Base-by-base conservation (phyloP, 1,140 invertebrate species). In the Physella acuta region DNA sequence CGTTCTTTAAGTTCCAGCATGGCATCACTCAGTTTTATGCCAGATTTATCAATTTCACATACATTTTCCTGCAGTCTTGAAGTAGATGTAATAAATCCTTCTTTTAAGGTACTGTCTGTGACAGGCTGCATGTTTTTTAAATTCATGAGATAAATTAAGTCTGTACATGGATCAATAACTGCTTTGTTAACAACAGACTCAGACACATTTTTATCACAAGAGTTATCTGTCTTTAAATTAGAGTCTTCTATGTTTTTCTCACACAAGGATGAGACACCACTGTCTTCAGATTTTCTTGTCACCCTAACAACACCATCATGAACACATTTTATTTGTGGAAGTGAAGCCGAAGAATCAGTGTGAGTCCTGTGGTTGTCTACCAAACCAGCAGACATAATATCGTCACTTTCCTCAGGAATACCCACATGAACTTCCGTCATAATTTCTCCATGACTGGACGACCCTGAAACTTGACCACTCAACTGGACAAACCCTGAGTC, bases 221-320 rank as follows among this genome's bases (percentile, higher is more conserved):
- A n/a, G n/a, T n/a, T n/a, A n/a, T n/a, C n/a, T n/a, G n/a, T n/a
- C n/a, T n/a, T n/a, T n/a, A n/a, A n/a, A 44, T 8, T 44, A 30
- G 20, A 26, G 3, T 51, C 62, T 28, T 51, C 44, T 16, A 30
- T 30, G 26, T 55, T 67, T 39, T 67, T 56, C 51, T 67, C 52
- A 44, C 26, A 14, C 55, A 39, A 1, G 11, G 52, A 67, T 24
- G 64, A 67, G 20, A 67, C 39, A 16, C 64, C 64, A 56, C 64
- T 67, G 64, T 67, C 64, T 56, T 55, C 64, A 36, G 64, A 67
- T 39, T 67, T 67, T 14, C 30, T 67, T 37, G 28, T 34, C 26
- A 2, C 36, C 56, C 64, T 51, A 20, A n/a, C 53, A 28, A n/a
- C 53, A n/a, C 8, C 8, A n/a, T 55, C 53, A 24, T 24, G 8